These are phyloP conservation scores for Centropus unirufus DNA, from an alignment of 2,113 vertebrate species.

Conservation along the genomic window DNA sequence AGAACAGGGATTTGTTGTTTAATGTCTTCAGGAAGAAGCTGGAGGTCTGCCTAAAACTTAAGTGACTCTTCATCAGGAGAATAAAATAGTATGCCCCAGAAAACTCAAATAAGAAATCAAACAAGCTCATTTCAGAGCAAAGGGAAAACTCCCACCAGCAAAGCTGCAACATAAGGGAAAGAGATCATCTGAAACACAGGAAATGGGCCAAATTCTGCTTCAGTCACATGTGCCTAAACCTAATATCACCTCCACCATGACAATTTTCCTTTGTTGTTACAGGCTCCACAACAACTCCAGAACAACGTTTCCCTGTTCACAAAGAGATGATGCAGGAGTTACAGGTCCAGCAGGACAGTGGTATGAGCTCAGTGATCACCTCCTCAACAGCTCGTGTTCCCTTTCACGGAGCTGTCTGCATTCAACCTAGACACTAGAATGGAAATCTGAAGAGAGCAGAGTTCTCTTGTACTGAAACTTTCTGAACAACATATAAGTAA, in stretches of 20 bases:
- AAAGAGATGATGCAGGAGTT: neutral
- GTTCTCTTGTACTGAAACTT: neutral
- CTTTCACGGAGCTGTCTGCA: neutral
- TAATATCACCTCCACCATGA: neutral
- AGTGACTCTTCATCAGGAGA: neutral
- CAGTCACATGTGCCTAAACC: neutral
- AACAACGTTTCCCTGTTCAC: neutral
- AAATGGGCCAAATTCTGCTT: neutral
- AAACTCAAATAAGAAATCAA: slow-evolving; percentile 14
- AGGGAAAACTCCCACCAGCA: neutral
- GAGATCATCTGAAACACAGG: neutral
- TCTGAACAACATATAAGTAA: neutral
- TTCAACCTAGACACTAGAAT: neutral
- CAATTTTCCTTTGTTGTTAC: neutral
- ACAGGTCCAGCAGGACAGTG: neutral
- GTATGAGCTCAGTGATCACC: neutral
- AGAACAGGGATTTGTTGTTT: slow-evolving; percentile 1
- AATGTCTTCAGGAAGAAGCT: slow-evolving; percentile 17
- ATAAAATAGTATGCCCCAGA: neutral
- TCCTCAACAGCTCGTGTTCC: neutral
- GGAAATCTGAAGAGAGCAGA: neutral
- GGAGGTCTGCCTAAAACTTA: neutral
- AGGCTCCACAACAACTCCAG: neutral
- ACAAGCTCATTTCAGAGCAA: neutral
- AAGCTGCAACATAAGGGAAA: neutral